Evolutionary conservation across 1,140 invertebrate genomes (phyloP).

Genomic region (Caenorhabditis tropicalis): DNA sequence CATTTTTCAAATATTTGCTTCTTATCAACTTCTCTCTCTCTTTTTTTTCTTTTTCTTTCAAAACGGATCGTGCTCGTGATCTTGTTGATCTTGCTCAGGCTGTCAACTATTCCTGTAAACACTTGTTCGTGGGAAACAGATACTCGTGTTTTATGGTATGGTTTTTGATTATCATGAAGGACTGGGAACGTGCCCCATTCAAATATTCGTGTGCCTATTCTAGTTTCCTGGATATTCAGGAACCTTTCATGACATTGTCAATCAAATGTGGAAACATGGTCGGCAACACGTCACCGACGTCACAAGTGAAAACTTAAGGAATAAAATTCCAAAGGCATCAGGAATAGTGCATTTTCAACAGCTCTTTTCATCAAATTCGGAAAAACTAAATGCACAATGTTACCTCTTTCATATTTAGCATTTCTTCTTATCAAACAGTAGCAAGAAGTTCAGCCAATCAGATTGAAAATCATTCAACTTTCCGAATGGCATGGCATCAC

Average conservation of each 20-base stretch:
- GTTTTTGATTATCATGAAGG: background rate
- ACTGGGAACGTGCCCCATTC: background rate
- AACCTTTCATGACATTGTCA: background rate
- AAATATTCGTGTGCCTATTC: background rate
- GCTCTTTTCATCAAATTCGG: no score
- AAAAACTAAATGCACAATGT: no score
- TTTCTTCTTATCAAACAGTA: no score
- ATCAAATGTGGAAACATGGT: background rate
- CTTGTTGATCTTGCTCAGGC: constrained; percentile 30
- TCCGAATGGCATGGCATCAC: background rate
- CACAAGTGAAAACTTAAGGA: background rate
- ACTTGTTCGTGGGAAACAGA: constrained; percentile 33
- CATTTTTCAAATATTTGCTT: background rate
- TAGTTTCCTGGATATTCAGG: constrained; percentile 2
- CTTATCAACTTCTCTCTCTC: background rate
- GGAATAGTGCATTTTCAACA: background rate
- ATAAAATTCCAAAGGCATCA: background rate
- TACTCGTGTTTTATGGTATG: background rate
- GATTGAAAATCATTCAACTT: background rate
- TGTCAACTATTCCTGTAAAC: constrained; percentile 24
- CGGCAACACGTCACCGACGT: background rate
- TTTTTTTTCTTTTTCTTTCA: background rate
- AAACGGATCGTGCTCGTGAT: constrained; percentile 9
- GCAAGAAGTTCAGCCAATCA: background rate
- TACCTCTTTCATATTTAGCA: background rate